A percentile compares a stretch with the other conserved stretches of the same genome.
These are phyloP conservation scores for Limosa lapponica DNA, from an alignment of 2,797 vertebrate species.

Conservation along the genomic window DNA sequence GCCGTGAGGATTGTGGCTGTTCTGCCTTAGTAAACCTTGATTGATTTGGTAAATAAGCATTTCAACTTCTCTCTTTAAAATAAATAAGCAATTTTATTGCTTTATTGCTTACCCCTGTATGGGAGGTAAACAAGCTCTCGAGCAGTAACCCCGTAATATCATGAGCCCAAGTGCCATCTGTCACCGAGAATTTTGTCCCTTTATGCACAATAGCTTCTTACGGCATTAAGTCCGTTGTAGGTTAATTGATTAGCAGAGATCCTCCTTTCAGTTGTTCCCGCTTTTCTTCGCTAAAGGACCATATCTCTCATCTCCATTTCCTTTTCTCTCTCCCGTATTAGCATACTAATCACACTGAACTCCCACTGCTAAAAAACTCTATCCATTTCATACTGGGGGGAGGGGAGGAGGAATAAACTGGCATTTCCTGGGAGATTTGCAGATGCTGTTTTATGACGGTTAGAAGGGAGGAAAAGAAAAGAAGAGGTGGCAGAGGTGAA, in stretches of 20 bases:
- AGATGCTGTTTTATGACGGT: constrained; percentile 29
- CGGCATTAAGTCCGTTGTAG: constrained; percentile 49
- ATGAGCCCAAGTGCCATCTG: constrained; percentile 66
- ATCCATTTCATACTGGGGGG: constrained; percentile 21
- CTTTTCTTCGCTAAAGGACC: constrained; percentile 47
- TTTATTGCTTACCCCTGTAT: constrained; percentile 72
- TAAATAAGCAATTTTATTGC: constrained; percentile 77
- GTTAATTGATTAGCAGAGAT: constrained; percentile 69
- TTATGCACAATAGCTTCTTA: constrained; percentile 62
- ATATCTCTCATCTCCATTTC: constrained; percentile 64
- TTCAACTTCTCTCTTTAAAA: constrained; percentile 76
- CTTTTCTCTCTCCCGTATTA: constrained; percentile 54
- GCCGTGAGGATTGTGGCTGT: constrained; percentile 49
- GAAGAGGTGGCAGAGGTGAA: constrained; percentile 29
- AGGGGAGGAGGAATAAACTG: neutral
- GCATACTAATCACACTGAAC: constrained; percentile 59
- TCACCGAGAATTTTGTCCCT: constrained; percentile 70
- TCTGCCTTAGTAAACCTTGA: constrained; percentile 76
- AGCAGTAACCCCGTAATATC: constrained; percentile 43
- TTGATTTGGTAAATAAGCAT: constrained; percentile 77
- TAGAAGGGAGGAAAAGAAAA: constrained; percentile 8
- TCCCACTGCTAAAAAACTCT: constrained; percentile 63
- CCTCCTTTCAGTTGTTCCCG: constrained; percentile 53
- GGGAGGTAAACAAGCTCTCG: constrained; percentile 65
- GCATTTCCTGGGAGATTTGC: constrained; percentile 47